These are phyloP conservation scores for Nyctibius grandis DNA, from an alignment of 2,797 vertebrate species.

Conservation along the genomic window DNA sequence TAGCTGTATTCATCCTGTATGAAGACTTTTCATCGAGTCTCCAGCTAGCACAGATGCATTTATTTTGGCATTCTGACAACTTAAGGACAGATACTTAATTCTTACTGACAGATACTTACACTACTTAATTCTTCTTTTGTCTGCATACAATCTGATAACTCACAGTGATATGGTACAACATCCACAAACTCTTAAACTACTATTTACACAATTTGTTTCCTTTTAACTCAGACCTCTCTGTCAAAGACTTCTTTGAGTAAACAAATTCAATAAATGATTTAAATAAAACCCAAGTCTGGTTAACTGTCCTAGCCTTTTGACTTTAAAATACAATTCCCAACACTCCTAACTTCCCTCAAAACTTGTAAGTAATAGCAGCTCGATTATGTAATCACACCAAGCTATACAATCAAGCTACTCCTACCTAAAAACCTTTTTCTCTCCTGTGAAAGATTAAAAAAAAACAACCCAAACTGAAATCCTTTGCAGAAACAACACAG, in stretches of 20 bases:
- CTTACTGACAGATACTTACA: too few species aligned
- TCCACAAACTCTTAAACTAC: background rate
- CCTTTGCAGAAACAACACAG: background rate
- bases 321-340: background rate
- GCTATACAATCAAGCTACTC: background rate
- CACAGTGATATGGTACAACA: background rate
- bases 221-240: background rate
- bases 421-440: background rate
- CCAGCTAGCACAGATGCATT: background rate
- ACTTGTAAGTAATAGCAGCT: background rate
- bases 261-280: background rate
- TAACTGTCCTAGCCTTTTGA: background rate
- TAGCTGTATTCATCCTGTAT: background rate
- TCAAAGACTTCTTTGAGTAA: background rate
- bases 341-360: background rate
- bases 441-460: background rate
- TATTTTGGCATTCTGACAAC: background rate
- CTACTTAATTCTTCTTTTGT: background rate
- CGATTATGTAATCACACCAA: background rate
- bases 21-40: background rate
- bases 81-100: background rate
- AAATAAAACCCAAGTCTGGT: background rate
- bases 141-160: background rate
- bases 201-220: background rate
- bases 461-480: background rate